These are phyloP conservation scores for Ectropis grisescens DNA, from an alignment of 1,140 invertebrate species.

Conservation along the genomic window DNA sequence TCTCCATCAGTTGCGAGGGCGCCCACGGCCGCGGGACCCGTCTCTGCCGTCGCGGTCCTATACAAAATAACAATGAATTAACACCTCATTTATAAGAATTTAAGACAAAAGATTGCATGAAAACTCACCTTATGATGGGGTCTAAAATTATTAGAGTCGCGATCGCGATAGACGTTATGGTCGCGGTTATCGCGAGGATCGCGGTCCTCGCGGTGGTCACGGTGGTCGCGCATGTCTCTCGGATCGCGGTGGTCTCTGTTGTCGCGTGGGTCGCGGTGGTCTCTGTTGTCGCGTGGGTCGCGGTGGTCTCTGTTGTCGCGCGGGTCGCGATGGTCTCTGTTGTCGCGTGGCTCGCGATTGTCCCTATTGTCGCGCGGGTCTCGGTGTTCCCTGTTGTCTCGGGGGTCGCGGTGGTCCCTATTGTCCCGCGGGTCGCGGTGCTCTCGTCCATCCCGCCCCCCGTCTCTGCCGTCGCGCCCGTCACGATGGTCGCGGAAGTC, in stretches of 20 bases:
- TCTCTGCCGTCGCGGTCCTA: conserved; percentile 49
- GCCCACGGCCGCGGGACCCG: conserved; percentile 53
- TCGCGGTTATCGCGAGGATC: conserved; percentile 50
- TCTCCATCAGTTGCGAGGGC: conserved; percentile 47
- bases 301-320: conserved; percentile 33
- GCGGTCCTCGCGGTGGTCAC: conserved; percentile 32
- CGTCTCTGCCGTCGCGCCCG: conserved; percentile 14
- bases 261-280: neutral
- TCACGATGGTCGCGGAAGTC: conserved; percentile 49
- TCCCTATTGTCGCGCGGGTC: conserved; percentile 44
- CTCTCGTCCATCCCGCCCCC: conserved; percentile 21
- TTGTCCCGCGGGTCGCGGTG: conserved; percentile 5
- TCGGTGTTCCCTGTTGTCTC: conserved; percentile 24
- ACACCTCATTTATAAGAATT: conserved; percentile 1
- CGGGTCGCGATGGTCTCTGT: conserved; percentile 26
- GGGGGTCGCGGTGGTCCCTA: conserved; percentile 13
- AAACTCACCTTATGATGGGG: conserved; percentile 42
- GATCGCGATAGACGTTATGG: conserved; percentile 35
- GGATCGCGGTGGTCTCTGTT: conserved; percentile 20
- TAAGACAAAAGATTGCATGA: neutral
- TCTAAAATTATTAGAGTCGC: conserved; percentile 46
- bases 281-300: conserved; percentile 31
- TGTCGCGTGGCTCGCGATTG: conserved; percentile 20
- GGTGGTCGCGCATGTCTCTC: conserved; percentile 29
- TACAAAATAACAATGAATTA: conserved; percentile 17